Percentiles rank a stretch among this genome's conserved stretches.
Conservation (phyloP, 2,888 invertebrate genomes). For the Plagiodera versicolora region DNA sequence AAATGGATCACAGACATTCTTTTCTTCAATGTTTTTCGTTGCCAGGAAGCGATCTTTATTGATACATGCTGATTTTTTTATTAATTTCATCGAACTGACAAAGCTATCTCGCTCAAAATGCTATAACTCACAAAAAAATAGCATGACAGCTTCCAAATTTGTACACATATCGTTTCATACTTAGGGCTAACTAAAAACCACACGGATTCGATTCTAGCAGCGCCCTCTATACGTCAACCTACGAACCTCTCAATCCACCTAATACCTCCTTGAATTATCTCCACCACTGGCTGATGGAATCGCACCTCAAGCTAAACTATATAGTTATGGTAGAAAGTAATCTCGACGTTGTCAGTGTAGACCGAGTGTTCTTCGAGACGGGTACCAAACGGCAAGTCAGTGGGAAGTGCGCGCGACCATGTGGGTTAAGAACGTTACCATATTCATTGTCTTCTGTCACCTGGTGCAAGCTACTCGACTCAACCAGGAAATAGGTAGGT, state of each 20-base stretch:
- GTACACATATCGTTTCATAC: too few species aligned
- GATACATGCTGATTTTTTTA: too few species aligned
- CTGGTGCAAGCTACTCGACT: constrained; percentile 16
- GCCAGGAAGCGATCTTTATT: too few species aligned
- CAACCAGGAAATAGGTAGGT: constrained; percentile 9
- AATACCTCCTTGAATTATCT: background rate
- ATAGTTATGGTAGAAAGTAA: constrained; percentile 23
- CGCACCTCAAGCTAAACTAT: constrained; percentile 17
- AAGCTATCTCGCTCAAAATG: too few species aligned
- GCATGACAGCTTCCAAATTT: too few species aligned
- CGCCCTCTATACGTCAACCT: too few species aligned
- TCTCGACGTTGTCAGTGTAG: constrained; percentile 7
- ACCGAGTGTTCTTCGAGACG: constrained; percentile 7
- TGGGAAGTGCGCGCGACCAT: constrained; percentile 42
- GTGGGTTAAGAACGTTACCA: constrained; percentile 40
- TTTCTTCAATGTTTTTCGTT: too few species aligned
- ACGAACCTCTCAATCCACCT: background rate
- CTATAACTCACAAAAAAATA: too few species aligned
- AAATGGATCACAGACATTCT: too few species aligned
- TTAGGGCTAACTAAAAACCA: too few species aligned
- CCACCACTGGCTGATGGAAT: constrained; percentile 21
- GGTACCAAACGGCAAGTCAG: constrained; percentile 2
- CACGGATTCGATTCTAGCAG: too few species aligned
- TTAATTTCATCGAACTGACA: too few species aligned
- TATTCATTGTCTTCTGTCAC: constrained; percentile 31